Conservation (phyloP, 2,888 invertebrate species). For the Pterobdella sp. region DNA sequence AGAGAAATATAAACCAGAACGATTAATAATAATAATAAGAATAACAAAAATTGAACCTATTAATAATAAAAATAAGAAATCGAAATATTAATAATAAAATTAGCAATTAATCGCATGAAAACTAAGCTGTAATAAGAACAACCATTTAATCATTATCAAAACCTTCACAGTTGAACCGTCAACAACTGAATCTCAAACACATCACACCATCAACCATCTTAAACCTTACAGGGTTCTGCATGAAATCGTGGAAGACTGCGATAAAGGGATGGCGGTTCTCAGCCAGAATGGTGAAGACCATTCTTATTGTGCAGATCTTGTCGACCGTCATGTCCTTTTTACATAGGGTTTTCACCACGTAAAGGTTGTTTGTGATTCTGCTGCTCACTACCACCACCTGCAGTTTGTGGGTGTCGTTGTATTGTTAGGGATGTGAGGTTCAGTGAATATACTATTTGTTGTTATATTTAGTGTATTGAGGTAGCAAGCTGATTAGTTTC, state of each 20-base stretch:
- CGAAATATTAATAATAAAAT: background rate
- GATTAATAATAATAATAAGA: background rate
- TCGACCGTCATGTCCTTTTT: conserved; percentile 7
- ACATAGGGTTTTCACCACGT: conserved; percentile 21
- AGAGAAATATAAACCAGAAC: background rate
- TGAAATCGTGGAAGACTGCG: conserved; percentile 17
- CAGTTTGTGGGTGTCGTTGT: background rate
- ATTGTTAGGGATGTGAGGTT: background rate
- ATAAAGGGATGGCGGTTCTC: conserved; percentile 26
- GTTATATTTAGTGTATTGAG: no score
- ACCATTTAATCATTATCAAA: background rate
- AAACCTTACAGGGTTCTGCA: conserved; percentile 1
- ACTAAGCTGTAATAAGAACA: background rate
- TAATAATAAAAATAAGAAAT: background rate
- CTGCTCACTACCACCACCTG: conserved; percentile 25
- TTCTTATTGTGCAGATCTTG: conserved; percentile 19
- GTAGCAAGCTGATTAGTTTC: no score
- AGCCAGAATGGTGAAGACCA: conserved; percentile 14
- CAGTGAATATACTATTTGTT: no score
- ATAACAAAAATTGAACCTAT: background rate
- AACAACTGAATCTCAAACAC: background rate
- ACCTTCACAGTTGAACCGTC: no score
- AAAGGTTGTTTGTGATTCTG: conserved; percentile 18
- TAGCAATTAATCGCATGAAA: background rate
- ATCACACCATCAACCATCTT: background rate